These are phyloP conservation scores for Magallana gigas DNA, from an alignment of 1,140 invertebrate species.

Conservation along the genomic window DNA sequence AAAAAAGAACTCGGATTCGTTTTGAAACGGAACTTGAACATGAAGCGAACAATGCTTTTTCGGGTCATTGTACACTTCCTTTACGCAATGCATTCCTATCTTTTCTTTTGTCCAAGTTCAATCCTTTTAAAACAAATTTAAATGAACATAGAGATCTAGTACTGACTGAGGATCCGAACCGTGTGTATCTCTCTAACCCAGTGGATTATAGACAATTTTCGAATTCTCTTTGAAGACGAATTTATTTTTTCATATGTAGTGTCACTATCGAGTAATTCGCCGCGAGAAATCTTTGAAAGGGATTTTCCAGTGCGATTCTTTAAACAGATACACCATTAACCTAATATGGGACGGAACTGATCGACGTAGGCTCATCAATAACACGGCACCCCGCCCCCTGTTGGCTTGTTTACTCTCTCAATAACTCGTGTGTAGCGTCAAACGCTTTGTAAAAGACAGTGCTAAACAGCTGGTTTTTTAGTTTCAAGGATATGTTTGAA, in stretches of 20 bases:
- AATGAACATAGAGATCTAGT: slow-evolving; percentile 8
- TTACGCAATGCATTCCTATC: slow-evolving; percentile 2
- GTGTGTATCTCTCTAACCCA: neutral
- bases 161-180: neutral
- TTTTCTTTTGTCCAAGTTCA: slow-evolving; percentile 25
- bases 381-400: neutral
- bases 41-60: neutral
- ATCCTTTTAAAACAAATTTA: slow-evolving; percentile 19
- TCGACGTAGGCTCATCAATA: slow-evolving; percentile 28
- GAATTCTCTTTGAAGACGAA: slow-evolving; percentile 16
- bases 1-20: neutral
- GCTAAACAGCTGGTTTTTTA: neutral
- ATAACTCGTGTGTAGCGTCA: slow-evolving; percentile 9
- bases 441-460: neutral
- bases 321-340: neutral
- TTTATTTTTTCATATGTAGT: neutral
- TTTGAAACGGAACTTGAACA: slow-evolving; percentile 30
- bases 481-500: neutral
- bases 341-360: neutral
- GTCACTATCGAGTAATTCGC: neutral
- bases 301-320: neutral
- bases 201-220: neutral
- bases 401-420: slow-evolving; percentile 8
- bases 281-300: slow-evolving; percentile 13
- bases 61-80: neutral